Base-by-base conservation (phyloP, 2,113 vertebrate genomes). In the Ginglymostoma cirratum region DNA sequence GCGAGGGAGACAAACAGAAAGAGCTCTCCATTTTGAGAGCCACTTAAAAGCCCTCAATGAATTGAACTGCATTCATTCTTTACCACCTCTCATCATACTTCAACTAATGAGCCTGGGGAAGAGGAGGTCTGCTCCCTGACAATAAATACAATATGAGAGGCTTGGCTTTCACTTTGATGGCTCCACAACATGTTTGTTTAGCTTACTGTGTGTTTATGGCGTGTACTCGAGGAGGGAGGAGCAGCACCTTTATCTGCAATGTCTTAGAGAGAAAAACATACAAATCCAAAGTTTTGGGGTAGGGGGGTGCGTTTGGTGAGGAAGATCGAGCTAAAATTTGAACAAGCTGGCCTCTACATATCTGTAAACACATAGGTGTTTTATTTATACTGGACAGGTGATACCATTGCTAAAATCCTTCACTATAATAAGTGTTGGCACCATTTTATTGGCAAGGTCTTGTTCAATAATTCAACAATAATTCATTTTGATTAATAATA, bases 21-120 rank as follows among this genome's bases (percentile, higher is more conserved):
- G 97, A 97, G 96, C 97, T 97, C 97, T 97, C 96, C 66, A 96
- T 97, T 97, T 97, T 98, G 97, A 97, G 98, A 98, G 97, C 97
- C 98, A 97, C 97, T 98, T 97, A 97, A 97, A 95, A 97, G 97
- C 96, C 97, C 97, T 97, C 97, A 97, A 96, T 97, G 97, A 96
- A 98, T 97, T 98, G 98, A 98, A 98, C 97, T 97, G 97, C 97
- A 96, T 97, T 97, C 98, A 97, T 97, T 97, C 95, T 98, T 98
- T 97, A 98, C 98, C 97, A 97, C 97, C 96, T 96, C 98, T 98
- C 97, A 97, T 98, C 98, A 97, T 98, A 97, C 98, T 98, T 97
- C 97, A 98, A 97, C 98, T 98, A 98, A 98, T 98, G 98, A 98
- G 97, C 97, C 97, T 96, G 96, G 97, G 97, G 97, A 97, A 97